Evolutionary conservation across 2,797 vertebrate species (phyloP).

Genomic region (Crypturellus tataupa): DNA sequence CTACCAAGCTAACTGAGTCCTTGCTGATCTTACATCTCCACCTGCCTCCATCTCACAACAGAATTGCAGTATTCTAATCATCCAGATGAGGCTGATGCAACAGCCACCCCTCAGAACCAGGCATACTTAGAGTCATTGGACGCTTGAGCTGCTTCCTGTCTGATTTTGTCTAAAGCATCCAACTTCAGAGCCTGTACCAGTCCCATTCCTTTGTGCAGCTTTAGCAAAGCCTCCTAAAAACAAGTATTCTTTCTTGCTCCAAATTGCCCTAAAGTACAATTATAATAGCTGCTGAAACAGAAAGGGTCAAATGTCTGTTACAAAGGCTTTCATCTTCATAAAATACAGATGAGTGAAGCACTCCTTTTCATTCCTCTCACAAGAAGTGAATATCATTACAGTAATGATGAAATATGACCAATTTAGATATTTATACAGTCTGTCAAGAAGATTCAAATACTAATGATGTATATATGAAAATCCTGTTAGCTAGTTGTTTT

Average conservation of each 20-base stretch:
- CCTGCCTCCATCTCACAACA: neutral
- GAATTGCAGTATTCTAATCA: neutral
- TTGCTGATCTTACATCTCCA: neutral
- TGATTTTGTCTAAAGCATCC: neutral
- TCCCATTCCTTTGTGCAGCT: neutral
- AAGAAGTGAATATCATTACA: neutral
- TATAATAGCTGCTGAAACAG: neutral
- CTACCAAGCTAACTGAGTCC: neutral
- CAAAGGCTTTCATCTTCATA: neutral
- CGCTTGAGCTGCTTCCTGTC: neutral
- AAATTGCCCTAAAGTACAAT: neutral
- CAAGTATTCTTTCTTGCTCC: neutral
- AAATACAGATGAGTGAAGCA: neutral
- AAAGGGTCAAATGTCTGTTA: neutral
- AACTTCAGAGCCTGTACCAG: neutral
- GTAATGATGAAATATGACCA: neutral
- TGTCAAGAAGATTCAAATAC: neutral
- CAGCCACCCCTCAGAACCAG: neutral
- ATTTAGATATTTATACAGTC: neutral
- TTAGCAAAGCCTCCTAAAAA: neutral
- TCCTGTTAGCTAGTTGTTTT: neutral
- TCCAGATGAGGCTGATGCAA: neutral
- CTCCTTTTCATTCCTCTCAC: neutral
- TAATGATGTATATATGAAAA: neutral
- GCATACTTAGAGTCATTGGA: neutral